Evolutionary conservation across 2,888 invertebrate genomes (phyloP), one percentile per base, ranked within the genome.

Genomic region (Escarpia spicata): DNA sequence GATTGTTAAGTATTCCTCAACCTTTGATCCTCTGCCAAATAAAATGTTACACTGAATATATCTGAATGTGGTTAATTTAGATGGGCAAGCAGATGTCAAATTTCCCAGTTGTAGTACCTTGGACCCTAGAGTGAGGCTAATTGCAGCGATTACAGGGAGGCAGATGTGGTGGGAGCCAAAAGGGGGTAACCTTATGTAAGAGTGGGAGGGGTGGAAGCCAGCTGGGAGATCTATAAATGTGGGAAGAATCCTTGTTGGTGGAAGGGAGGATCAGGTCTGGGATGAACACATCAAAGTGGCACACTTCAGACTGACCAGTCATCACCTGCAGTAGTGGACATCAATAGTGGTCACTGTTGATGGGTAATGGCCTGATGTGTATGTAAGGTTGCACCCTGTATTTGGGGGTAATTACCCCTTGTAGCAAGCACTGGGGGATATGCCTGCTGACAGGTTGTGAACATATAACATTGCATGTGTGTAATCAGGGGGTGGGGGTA

Each of bases 41-140:
- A 26, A 75, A 75, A 75, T n/a, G 19, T 75, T 26, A 26, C 26
- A 75, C 3, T 75, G 75, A 15, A 3, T 75, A 26, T 75, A 26
- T 75, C 60, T 75, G 26, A 75, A 75, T 75, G 75, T 26, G n/a
- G 75, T 26, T n/a, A 75, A 75, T 75, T 75, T 75, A 75, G 75
- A 75, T 75, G 75, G n/a, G 75, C 75, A 75, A 26, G 75, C 75
- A 75, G 75, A 75, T 75, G 75, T 75, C 75, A 75, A 6, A 4
- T 75, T 75, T 75, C 75, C 15, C 19, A 26, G 75, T 75, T 26
- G 19, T 26, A 75, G 75, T 75, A 19, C 19, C 19, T 15, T 75
- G 75, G 75, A n/a, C 75, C 75, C 75, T n/a, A 75, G 75, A 75
- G 75, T 75, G 75, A 75, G n/a, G 75, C 75, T 75, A 75, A 75